phyloP scores from a whole-genome alignment of 2,797 vertebrate species.

The Parauchenoglanis punctatus region DNA sequence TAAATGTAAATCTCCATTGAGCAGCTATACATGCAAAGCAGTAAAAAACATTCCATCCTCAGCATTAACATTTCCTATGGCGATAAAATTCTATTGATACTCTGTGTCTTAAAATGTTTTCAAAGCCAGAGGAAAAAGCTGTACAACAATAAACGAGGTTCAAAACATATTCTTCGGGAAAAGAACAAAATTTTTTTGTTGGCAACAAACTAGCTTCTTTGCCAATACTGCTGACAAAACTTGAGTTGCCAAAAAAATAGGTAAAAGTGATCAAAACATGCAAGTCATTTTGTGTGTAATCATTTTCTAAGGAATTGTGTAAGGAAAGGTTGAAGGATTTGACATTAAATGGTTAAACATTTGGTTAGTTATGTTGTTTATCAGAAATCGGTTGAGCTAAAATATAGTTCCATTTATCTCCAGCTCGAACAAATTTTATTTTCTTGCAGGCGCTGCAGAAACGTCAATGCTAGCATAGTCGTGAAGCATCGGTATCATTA shows the following conservation, averaged over 20 bases:
- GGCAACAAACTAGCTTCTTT: background rate
- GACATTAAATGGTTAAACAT: background rate
- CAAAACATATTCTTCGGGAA: background rate
- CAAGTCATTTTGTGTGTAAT: background rate
- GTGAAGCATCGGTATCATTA: slow-evolving; percentile 59
- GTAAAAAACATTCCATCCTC: background rate
- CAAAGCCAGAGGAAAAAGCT: background rate
- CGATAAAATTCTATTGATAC: background rate
- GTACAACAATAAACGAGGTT: background rate
- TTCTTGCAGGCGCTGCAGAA: slow-evolving; percentile 55
- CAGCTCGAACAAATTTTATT: background rate
- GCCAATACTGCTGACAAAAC: background rate
- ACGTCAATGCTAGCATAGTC: slow-evolving; percentile 57
- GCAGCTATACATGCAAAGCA: background rate
- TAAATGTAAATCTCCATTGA: background rate
- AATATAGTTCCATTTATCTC: background rate
- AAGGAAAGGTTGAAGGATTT: background rate
- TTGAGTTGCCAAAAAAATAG: too few relatives aligned
- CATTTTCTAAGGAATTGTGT: background rate
- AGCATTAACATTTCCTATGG: background rate
- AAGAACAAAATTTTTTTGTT: background rate
- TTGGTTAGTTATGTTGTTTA: background rate
- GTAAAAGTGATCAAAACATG: background rate
- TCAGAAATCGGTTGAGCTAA: background rate
- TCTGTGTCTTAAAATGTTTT: background rate